These are phyloP conservation scores for Trachemys scripta DNA, from an alignment of 2,113 vertebrate genomes.

Conservation along the genomic window DNA sequence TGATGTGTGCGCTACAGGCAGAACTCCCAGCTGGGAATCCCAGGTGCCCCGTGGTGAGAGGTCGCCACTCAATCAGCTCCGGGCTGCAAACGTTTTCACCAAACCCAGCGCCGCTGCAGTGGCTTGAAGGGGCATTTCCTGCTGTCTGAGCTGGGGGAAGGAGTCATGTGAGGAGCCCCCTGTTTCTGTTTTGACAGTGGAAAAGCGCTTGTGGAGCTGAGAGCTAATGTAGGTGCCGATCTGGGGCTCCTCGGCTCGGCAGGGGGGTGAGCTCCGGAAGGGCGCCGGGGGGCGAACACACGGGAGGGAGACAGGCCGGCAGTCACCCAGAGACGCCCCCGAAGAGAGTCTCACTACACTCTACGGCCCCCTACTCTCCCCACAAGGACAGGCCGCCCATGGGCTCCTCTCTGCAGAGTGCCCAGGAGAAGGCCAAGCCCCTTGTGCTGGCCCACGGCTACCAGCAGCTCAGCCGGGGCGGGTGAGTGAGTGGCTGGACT, in stretches of 20 bases:
- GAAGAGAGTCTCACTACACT: background rate
- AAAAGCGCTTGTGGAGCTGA: background rate
- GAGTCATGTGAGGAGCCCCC: background rate
- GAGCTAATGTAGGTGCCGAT: background rate
- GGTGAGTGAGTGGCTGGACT: background rate
- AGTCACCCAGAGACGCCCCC: background rate
- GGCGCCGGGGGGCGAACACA: background rate
- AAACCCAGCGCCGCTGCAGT: background rate
- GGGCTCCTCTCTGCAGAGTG: background rate
- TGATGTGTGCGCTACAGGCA: fast-evolving
- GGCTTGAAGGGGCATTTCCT: background rate
- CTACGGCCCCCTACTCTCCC: background rate
- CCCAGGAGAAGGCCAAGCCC: background rate
- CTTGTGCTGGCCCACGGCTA: background rate
- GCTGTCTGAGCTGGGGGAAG: background rate
- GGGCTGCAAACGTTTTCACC: background rate
- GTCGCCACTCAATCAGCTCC: background rate
- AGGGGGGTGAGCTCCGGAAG: background rate
- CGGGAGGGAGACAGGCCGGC: background rate
- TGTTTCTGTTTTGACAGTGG: background rate
- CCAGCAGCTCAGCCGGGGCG: background rate
- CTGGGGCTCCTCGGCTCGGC: background rate
- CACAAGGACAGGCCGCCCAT: background rate
- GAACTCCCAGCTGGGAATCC: background rate
- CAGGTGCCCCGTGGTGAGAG: fast-evolving